Base-by-base conservation (phyloP, 2,797 vertebrate species). In the Pempheris klunzingeri region DNA sequence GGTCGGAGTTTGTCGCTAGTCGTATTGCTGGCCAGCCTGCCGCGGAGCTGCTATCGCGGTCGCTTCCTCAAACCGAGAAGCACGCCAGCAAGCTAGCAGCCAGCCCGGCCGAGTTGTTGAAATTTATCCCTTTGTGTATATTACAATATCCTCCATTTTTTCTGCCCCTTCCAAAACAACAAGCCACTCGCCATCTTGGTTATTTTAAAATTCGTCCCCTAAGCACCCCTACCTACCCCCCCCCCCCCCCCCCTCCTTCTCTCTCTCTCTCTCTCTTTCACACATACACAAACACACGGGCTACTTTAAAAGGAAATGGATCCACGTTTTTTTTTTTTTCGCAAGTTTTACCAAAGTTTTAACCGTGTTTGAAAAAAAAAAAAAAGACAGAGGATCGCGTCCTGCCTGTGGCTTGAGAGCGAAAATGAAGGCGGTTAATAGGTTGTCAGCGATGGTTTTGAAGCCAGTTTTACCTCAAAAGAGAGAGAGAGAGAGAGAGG, bases 71-170 rank as follows among this genome's bases (percentile, higher is more conserved):
- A 94, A 94, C 80, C 63, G 93, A 86, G 94, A 87, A 87, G 95
- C 96, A 93, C 24, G 82, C 83, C 74, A 82, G 60, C 85, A 11
- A 74, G 83, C 85, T 72, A 72, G 96, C 97, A 94, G 96, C 95
- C 79, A 96, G 89, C 88, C 88, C 78, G 95, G 95, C 95, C 89
- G 96, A 95, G 95, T 96, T 96, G 96, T 94, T 96, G 96, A 96
- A 96, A 97, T 97, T 93, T 96, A 96, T 97, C 97, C 97, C 97
- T 99, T 99, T 99, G 98, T 99, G 97, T 98, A 97, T 97, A 98
- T 98, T 97, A 97, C 97, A 97, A 98, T 99, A 98, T 98, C 97
- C 97, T 99, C 98, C 98, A 99, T 99, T 97, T 98, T 93, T 96
- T 95, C 95, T 96, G 96, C 95, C 96, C 96, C 97, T 95, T 96